Base-by-base conservation (phyloP, 2,888 invertebrate genomes). In the Drosophila greeni region DNA sequence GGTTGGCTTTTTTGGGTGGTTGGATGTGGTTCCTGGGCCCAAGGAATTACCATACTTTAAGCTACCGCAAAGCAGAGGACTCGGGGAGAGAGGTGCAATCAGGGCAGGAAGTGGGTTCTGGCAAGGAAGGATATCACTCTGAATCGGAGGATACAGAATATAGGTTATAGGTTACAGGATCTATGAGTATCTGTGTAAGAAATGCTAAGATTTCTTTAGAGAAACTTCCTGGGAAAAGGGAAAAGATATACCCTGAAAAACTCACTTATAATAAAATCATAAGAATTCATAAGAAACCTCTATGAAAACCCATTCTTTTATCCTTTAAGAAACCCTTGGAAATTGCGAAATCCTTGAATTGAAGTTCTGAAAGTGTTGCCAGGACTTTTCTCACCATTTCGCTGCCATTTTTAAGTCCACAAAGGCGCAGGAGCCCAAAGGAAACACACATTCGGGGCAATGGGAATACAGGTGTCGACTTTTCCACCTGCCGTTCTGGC, bases 21-120 rank as follows among this genome's bases (percentile, higher is more conserved):
- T 14, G 51, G 18, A 4, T 43, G 42, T 36, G 18, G 40, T 11
- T n/a, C 18, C 16, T 16, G 45, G 45, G 34, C 42, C 56, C 47
- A 48, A 53, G 62, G 75, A 80, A 84, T 84, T 84, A 83, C 78
- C 85, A 83, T 84, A 83, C 79, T 84, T 84, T 81, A 74, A 76
- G 82, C 82, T 83, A 77, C 84, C 79, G 76, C 78, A 74, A 66
- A 61, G 58, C 48, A 31, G 36, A 34, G n/a, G n/a, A 49, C 31
- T 43, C 14, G 4, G 7, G 24, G 16, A 12, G 34, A 29, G 37
- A 18, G 14, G 39, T 20, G 16, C 16, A 16, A 3, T 8, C 2
- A 36, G 20, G 8, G 4, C 29, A 26, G 18, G 11, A 24, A 42
- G 31, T 24, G 49, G 67, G 66, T 70, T 60, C 39, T 26, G 47